Evolutionary conservation across 2,888 invertebrate genomes (phyloP).

Genomic region (Halictus quadricinctus): DNA sequence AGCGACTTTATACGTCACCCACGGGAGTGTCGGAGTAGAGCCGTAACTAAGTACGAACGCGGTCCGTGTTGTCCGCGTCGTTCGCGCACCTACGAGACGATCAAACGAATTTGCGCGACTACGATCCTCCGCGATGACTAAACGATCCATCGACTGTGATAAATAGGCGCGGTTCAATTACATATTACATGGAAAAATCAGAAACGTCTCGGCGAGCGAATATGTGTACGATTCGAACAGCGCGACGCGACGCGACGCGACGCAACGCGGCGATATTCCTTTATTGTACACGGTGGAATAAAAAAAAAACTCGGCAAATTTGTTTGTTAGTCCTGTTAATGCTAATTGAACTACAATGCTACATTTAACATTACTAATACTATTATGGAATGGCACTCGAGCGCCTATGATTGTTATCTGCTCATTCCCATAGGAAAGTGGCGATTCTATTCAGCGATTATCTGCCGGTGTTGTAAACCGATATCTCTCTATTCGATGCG

Average conservation of each 20-base stretch:
- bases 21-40: slow-evolving; percentile 62
- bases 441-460: neutral
- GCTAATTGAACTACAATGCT: accelerated
- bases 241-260: too few species aligned
- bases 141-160: neutral
- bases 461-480: too few species aligned
- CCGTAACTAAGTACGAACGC: neutral
- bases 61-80: neutral
- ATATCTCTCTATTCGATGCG: too few species aligned
- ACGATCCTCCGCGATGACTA: neutral
- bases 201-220: neutral
- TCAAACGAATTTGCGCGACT: slow-evolving; percentile 8
- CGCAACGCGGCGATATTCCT: neutral
- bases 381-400: neutral
- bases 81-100: slow-evolving; percentile 3
- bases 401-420: neutral
- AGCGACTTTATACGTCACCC: slow-evolving; percentile 81
- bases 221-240: neutral
- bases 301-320: neutral
- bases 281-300: neutral
- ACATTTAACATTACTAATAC: neutral
- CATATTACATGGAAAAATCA: neutral
- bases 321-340: neutral
- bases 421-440: neutral
- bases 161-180: neutral